Conservation (phyloP, 2,888 invertebrate genomes). For the Chloroclystis v-ata region DNA sequence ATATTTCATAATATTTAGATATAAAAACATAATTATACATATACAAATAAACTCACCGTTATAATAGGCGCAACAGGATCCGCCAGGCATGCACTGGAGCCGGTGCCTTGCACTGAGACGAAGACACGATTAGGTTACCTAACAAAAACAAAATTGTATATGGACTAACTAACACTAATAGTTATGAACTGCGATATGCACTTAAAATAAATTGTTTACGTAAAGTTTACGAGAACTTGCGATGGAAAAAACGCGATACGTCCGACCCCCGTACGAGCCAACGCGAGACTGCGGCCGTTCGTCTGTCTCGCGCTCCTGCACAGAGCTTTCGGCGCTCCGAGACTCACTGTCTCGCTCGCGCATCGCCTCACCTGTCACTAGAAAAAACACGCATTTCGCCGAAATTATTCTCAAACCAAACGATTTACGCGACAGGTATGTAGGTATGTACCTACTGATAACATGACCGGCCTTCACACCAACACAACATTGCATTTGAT, state of each 20-base stretch:
- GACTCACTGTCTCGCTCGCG: constrained; percentile 57
- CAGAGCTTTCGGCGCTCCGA: constrained; percentile 54
- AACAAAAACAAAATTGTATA: constrained; percentile 33
- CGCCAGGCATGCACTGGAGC: constrained; percentile 56
- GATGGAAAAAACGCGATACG: constrained; percentile 41
- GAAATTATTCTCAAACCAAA: constrained; percentile 65
- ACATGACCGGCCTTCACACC: constrained; percentile 28
- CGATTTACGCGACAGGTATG: constrained; percentile 47
- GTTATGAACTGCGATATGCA: no score
- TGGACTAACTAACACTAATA: no score
- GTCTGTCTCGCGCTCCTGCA: constrained; percentile 29
- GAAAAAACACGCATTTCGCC: constrained; percentile 68
- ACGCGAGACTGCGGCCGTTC: constrained; percentile 58
- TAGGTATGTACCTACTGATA: constrained; percentile 35
- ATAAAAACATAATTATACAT: neutral
- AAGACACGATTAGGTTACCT: constrained; percentile 48
- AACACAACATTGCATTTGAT: constrained; percentile 5
- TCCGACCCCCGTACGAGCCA: constrained; percentile 54
- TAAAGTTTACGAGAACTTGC: constrained; percentile 62
- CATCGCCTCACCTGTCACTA: constrained; percentile 63
- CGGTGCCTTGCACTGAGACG: constrained; percentile 66
- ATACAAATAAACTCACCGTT: constrained; percentile 64
- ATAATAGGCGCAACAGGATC: constrained; percentile 71
- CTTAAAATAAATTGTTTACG: constrained; percentile 45
- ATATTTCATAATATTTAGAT: neutral